Percentiles rank a stretch among this genome's conserved stretches.
These are phyloP conservation scores for Eupithecia insigniata DNA, from an alignment of 2,888 invertebrate genomes.

Conservation along the genomic window DNA sequence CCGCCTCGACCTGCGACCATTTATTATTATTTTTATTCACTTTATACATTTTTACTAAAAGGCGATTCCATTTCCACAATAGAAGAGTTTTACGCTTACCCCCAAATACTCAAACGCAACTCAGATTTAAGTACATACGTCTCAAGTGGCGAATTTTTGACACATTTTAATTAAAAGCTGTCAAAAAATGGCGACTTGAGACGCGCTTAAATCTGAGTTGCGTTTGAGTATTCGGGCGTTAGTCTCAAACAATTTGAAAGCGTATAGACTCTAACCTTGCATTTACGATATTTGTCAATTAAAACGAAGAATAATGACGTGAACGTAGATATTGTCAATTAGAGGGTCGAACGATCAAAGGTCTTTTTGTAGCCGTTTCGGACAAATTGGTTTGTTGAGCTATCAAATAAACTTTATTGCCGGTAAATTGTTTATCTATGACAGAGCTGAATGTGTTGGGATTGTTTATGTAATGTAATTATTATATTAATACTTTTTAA, in stretches of 20 bases:
- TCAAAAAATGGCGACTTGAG: no score
- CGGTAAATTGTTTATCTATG: conserved; percentile 57
- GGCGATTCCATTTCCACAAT: not conserved
- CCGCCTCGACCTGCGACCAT: no score
- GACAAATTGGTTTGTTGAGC: conserved; percentile 64
- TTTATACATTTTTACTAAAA: not conserved
- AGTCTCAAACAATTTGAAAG: not conserved
- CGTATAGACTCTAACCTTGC: not conserved
- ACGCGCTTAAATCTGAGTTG: no score
- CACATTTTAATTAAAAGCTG: no score
- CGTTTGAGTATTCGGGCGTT: no score
- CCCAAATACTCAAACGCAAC: no score
- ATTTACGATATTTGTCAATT: conserved; percentile 3
- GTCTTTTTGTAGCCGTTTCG: conserved; percentile 45
- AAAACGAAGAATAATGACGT: not conserved
- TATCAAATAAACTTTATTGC: conserved; percentile 63
- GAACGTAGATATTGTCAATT: not conserved
- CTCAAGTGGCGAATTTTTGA: no score
- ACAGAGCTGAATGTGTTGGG: not conserved
- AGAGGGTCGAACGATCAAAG: not conserved
- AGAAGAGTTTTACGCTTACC: not conserved
- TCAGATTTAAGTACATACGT: no score
- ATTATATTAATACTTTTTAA: no score
- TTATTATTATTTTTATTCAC: no score
- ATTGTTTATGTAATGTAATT: not conserved